Percentiles rank a stretch among this genome's conserved stretches.
Conservation (phyloP, 2,888 invertebrate species). For the Pristionchus maxplancki region DNA sequence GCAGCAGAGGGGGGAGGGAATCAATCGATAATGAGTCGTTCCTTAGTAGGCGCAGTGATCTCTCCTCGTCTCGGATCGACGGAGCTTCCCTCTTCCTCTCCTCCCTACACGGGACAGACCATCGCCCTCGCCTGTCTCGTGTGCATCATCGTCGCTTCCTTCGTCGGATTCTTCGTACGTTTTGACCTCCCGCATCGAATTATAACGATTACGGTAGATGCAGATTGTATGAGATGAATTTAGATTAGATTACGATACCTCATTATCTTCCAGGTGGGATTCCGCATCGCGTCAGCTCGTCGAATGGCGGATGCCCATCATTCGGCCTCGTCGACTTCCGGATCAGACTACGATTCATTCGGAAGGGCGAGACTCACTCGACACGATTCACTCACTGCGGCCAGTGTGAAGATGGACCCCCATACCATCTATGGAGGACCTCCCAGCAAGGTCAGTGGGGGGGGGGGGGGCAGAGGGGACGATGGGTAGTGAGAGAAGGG, state of each 20-base stretch:
- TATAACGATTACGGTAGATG: not conserved
- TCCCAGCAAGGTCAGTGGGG: constrained; percentile 53
- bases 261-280: constrained; percentile 66
- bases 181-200: not conserved
- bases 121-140: constrained; percentile 64
- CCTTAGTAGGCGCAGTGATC: constrained; percentile 26
- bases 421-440: constrained; percentile 62
- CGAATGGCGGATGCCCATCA: constrained; percentile 65
- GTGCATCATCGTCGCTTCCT: constrained; percentile 63
- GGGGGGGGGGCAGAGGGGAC: not conserved
- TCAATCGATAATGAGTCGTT: not conserved
- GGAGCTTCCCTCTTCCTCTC: constrained; percentile 32
- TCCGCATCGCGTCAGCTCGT: constrained; percentile 66
- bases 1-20: not conserved
- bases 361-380: constrained; percentile 66
- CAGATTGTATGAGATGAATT: not conserved
- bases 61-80: constrained; percentile 18
- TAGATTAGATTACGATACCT: not conserved
- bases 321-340: constrained; percentile 65
- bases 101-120: constrained; percentile 49
- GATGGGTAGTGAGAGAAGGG: not conserved
- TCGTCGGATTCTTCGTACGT: constrained; percentile 70
- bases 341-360: constrained; percentile 67
- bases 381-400: constrained; percentile 74
- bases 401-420: constrained; percentile 48